phyloP scores from a whole-genome alignment of 2,888 invertebrate species.

The Lottia gigantea region DNA sequence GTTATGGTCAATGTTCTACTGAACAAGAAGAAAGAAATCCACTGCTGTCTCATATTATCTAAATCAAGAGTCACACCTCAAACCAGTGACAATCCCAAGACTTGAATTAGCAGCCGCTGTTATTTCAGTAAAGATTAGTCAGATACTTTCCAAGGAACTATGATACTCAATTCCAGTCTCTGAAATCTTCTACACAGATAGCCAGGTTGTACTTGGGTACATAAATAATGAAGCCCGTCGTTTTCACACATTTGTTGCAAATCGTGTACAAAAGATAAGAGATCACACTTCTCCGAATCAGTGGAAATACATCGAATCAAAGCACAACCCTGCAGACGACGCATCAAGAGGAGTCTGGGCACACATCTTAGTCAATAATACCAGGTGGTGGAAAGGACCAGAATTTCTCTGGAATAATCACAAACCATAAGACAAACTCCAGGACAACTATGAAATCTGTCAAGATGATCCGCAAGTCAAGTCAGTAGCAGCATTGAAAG shows the following conservation, averaged over 20 bases:
- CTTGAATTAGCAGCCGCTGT: neutral
- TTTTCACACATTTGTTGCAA: neutral
- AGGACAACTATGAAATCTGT: no score
- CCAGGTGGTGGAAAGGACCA: conserved; percentile 1
- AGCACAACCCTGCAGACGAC: neutral
- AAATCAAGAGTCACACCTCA: neutral
- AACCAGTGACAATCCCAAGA: neutral
- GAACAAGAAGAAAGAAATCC: neutral
- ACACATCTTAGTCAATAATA: neutral
- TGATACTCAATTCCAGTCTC: neutral
- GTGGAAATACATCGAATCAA: neutral
- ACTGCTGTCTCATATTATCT: neutral
- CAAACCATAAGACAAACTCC: no score
- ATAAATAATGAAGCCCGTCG: neutral
- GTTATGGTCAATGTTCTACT: neutral
- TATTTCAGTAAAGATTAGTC: neutral
- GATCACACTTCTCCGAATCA: neutral
- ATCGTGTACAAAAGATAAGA: neutral
- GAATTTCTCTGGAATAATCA: neutral
- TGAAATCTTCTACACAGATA: neutral
- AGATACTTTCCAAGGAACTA: neutral
- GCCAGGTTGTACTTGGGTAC: neutral
- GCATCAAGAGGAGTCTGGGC: conserved; percentile 25
- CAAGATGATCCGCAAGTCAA: neutral
- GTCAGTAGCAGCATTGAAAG: neutral